phyloP scores from a whole-genome alignment of 2,888 invertebrate species.

The Brachypalpus laphriformis region DNA sequence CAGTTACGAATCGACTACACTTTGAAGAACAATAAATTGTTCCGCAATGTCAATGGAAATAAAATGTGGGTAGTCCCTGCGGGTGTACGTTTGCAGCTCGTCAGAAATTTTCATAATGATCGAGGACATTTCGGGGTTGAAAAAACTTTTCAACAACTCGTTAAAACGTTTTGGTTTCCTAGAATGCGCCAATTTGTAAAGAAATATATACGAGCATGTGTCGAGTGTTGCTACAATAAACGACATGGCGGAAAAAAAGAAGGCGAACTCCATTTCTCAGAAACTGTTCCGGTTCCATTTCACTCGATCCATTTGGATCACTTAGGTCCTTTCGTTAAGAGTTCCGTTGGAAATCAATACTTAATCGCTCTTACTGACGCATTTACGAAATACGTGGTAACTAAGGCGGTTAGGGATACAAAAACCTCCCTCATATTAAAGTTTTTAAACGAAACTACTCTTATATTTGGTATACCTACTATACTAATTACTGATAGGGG shows the following conservation, averaged over 20 bases:
- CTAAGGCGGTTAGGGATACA: conserved; percentile 45
- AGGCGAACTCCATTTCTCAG: conserved; percentile 70
- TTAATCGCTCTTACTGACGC: conserved; percentile 31
- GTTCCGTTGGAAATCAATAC: conserved; percentile 30
- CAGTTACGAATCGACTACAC: conserved; percentile 45
- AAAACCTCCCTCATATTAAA: conserved; percentile 38
- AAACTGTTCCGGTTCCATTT: conserved; percentile 65
- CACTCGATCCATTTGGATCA: conserved; percentile 44
- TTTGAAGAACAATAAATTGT: conserved; percentile 24
- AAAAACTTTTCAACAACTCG: conserved; percentile 40
- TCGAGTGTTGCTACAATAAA: conserved; percentile 80
- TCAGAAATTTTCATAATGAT: conserved; percentile 40
- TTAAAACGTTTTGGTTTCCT: conserved; percentile 80
- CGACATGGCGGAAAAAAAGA: conserved; percentile 62
- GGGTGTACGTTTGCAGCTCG: conserved; percentile 40
- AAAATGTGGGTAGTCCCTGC: conserved; percentile 46
- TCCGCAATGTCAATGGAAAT: conserved; percentile 11
- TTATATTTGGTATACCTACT: too few species aligned
- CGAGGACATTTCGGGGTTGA: conserved; percentile 52
- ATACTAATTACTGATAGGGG: conserved; percentile 75
- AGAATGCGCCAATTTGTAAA: conserved; percentile 79
- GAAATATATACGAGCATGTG: conserved; percentile 80
- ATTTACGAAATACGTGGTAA: conserved; percentile 54
- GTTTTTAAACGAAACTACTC: conserved; percentile 40
- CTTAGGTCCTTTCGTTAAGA: conserved; percentile 46